A percentile compares a stretch with the other conserved stretches of the same genome.
phyloP scores from a whole-genome alignment of 2,888 invertebrate genomes.

The Scaptomyza caliginosa region DNA sequence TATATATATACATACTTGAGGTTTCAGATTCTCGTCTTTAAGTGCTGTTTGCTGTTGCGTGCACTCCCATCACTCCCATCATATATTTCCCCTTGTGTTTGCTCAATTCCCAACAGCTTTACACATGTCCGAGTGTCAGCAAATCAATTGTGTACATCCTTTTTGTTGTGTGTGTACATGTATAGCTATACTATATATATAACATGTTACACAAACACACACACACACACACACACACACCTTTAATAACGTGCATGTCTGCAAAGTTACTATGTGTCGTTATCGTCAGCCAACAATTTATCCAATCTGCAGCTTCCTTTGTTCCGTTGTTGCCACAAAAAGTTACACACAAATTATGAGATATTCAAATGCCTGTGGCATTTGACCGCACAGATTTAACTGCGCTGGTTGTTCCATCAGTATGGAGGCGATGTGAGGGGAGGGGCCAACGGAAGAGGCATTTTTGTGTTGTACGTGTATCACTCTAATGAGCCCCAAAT shows the following conservation, averaged over 20 bases:
- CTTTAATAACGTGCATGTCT: constrained; percentile 12
- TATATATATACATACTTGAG: not conserved
- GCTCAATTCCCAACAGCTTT: constrained; percentile 17
- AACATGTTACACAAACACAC: constrained; percentile 4
- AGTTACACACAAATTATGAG: constrained; percentile 23
- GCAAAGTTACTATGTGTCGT: not conserved
- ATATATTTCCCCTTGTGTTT: constrained; percentile 22
- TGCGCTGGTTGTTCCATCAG: too few species aligned
- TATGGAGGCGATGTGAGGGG: not conserved
- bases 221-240: constrained; percentile 3
- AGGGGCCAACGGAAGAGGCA: not conserved
- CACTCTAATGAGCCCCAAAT: constrained; percentile 40
- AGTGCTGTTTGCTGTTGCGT: constrained; percentile 56
- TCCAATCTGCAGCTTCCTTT: constrained; percentile 5
- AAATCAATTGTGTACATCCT: constrained; percentile 50
- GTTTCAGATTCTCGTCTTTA: constrained; percentile 13
- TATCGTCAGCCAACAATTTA: not conserved
- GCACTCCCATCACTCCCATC: constrained; percentile 15
- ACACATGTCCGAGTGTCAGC: constrained; percentile 45
- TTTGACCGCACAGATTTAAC: constrained; percentile 18
- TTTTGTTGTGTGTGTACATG: not conserved
- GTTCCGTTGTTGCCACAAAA: not conserved
- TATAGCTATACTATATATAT: not conserved
- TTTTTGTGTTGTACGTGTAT: constrained; percentile 13
- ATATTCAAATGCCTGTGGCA: constrained; percentile 12